Evolutionary conservation across 23 tunicate species (phyloP), one percentile per base, ranked within the genome.

Genomic region (Ascidia mentula): DNA sequence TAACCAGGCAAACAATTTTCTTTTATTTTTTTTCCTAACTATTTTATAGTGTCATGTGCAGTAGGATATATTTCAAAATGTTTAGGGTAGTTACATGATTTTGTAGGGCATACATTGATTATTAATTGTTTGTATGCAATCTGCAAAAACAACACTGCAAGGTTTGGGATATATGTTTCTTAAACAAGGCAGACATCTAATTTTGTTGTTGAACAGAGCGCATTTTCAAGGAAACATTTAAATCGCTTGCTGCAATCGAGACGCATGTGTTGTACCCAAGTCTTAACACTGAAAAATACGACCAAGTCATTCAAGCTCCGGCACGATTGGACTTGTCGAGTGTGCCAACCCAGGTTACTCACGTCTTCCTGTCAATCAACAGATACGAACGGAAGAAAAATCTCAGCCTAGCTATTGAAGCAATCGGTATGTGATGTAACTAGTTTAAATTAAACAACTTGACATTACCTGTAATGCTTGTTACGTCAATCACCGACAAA

Each of bases 321-420:
- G 37, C 45, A 0, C 39, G 71, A 6, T 70, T 72, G 17, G 38
- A 65, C 18, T 13, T 39, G 22, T 22, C 82, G 8, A 74, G 26
- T n/a, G 31, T 78, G 72, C 89, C 89, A 22, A 35, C 87, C 1
- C 40, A 70, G 7, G 84, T 42, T 34, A 33, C 33, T 2, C 39
- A 45, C 36, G 40, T 94, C 24, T 87, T 95, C 80, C 45, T 85
- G 28, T 95, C 99, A 40, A 82, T 95, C 59, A 95, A 95, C 69
- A 89, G 99, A 12, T 95, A 81, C 85, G 99, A 95, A 76, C 40
- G 99, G 39, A 95, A 95, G 73, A 95, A 95, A 59, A 90, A 90
- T 71, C 76, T 89, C n/a, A 3, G 40, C 0, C 79, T 95, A 34
- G 99, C 99, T 7, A 82, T 95, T 38, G 30, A 59, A 31, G 99